phyloP scores from a whole-genome alignment of 2,797 vertebrate genomes.

The Cyclopterus lumpus region DNA sequence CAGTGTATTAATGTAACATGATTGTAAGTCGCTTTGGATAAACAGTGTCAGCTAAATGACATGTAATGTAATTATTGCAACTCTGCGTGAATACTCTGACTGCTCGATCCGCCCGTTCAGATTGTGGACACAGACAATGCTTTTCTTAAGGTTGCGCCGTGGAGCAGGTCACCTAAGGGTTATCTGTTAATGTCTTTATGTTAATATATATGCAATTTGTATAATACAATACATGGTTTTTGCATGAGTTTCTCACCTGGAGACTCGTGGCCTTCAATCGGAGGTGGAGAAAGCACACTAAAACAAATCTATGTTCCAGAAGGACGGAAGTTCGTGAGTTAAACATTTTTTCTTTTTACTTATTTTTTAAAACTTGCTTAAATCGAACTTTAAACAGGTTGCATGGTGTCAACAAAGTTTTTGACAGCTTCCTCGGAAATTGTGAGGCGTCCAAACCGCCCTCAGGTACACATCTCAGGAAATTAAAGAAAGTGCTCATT shows the following conservation, averaged over 20 bases:
- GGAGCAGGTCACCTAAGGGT: not conserved
- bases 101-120: not conserved
- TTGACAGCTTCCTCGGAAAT: not conserved
- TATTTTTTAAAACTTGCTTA: not conserved
- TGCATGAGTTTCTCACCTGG: not conserved
- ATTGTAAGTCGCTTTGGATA: too few species aligned
- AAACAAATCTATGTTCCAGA: not conserved
- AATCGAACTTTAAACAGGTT: not conserved
- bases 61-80: too few species aligned
- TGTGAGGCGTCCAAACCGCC: not conserved
- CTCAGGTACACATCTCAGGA: not conserved
- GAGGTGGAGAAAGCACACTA: not conserved
- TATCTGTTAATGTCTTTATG: not conserved
- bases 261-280: not conserved
- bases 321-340: not conserved
- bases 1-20: too few species aligned
- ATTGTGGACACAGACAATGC: constrained; percentile 7
- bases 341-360: not conserved
- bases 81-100: not conserved
- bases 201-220: not conserved
- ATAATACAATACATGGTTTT: not conserved
- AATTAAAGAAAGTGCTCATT: not conserved
- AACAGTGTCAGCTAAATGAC: too few species aligned
- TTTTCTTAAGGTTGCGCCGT: constrained; percentile 2
- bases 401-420: not conserved